phyloP scores from a whole-genome alignment of 2,113 vertebrate genomes.

The Struthio camelus region DNA sequence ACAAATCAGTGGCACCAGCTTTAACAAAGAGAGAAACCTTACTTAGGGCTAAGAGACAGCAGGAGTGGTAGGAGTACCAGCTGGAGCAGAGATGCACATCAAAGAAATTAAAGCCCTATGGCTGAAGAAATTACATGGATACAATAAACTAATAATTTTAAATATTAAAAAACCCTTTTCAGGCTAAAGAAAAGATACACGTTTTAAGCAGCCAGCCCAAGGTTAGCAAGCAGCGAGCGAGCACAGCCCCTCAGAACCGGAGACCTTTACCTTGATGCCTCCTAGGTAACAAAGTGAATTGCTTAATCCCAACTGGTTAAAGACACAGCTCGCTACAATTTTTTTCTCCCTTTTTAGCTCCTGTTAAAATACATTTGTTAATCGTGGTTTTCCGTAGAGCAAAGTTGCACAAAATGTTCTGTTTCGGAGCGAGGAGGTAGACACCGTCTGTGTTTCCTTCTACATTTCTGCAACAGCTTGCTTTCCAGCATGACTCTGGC shows the following conservation, averaged over 20 bases:
- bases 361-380: conserved; percentile 43
- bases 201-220: conserved; percentile 71
- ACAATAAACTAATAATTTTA: conserved; percentile 79
- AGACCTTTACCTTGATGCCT: conserved; percentile 57
- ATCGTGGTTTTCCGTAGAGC: not conserved
- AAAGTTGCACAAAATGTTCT: conserved; percentile 69
- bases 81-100: conserved; percentile 75
- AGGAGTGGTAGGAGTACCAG: conserved; percentile 69
- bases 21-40: conserved; percentile 72
- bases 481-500: conserved; percentile 66
- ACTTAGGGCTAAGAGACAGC: conserved; percentile 75
- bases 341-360: not conserved
- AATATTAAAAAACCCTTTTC: conserved; percentile 78
- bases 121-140: conserved; percentile 76
- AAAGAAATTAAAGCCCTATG: conserved; percentile 76
- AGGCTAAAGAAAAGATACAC: conserved; percentile 66
- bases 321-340: conserved; percentile 19
- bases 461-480: conserved; percentile 59
- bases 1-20: conserved; percentile 61
- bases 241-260: conserved; percentile 33
- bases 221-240: conserved; percentile 67
- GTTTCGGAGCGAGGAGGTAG: conserved; percentile 40
- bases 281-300: conserved; percentile 63
- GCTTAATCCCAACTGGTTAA: conserved; percentile 60
- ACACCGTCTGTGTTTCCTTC: conserved; percentile 15